Evolutionary conservation across 2,888 invertebrate species (phyloP).

Genomic region (Tetragonisca angustula): DNA sequence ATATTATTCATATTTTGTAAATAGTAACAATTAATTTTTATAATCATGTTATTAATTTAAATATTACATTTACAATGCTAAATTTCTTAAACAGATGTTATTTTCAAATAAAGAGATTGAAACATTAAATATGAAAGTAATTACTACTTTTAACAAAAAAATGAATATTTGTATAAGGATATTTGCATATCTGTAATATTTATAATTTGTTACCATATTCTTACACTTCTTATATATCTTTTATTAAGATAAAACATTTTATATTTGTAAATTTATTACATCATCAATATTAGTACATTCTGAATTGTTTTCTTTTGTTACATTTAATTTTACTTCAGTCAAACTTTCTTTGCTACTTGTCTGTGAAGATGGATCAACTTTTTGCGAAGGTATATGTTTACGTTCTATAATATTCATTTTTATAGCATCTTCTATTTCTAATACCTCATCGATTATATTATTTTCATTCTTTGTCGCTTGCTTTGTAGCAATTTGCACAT

Average conservation of each 20-base stretch:
- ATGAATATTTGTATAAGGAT: background rate
- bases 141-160: slow-evolving; percentile 9
- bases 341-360: slow-evolving; percentile 33
- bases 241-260: slow-evolving; percentile 16
- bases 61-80: slow-evolving; percentile 11
- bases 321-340: slow-evolving; percentile 37
- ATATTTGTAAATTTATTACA: slow-evolving; percentile 45
- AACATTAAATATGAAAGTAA: slow-evolving; percentile 12
- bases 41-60: slow-evolving; percentile 12
- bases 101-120: slow-evolving; percentile 6
- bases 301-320: slow-evolving; percentile 33
- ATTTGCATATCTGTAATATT: background rate
- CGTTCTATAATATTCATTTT: slow-evolving; percentile 78
- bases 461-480: slow-evolving; percentile 55
- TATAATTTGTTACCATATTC: slow-evolving; percentile 12
- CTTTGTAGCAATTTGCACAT: slow-evolving; percentile 60
- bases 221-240: background rate
- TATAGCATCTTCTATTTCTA: slow-evolving; percentile 79
- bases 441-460: slow-evolving; percentile 57
- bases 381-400: slow-evolving; percentile 66
- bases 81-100: slow-evolving; percentile 3
- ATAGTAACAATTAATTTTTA: slow-evolving; percentile 32
- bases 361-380: slow-evolving; percentile 60
- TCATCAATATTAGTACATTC: slow-evolving; percentile 39
- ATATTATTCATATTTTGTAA: slow-evolving; percentile 35